These are phyloP conservation scores for Plotosus lineatus DNA, from an alignment of 2,113 vertebrate species.

Conservation along the genomic window DNA sequence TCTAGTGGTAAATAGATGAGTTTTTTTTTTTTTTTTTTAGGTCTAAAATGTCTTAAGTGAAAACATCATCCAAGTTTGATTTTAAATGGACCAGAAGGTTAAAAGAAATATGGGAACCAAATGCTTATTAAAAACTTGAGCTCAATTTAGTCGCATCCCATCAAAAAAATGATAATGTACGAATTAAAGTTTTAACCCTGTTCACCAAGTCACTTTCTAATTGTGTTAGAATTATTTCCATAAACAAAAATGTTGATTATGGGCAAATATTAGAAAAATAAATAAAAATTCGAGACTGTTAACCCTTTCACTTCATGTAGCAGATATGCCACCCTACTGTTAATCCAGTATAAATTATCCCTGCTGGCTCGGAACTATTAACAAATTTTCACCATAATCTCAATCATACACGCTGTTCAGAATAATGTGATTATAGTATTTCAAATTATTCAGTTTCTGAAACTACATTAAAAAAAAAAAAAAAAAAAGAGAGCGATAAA, in stretches of 20 bases:
- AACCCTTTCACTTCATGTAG: no score
- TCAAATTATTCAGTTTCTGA: not conserved
- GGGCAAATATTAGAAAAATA: no score
- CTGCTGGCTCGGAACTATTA: not conserved
- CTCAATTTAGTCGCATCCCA: not conserved
- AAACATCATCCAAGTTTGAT: not conserved
- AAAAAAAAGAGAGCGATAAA: no score
- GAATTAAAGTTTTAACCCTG: no score
- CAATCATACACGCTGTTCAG: not conserved
- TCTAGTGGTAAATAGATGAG: conserved; percentile 58
- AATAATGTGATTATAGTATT: not conserved
- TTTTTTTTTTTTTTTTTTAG: not conserved
- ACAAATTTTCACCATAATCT: no score
- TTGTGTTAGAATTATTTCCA: no score
- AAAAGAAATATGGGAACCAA: not conserved
- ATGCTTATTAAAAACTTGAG: not conserved
- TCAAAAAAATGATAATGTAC: not conserved
- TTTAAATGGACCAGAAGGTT: not conserved
- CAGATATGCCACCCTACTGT: not conserved
- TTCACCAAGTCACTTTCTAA: no score
- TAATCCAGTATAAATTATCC: not conserved
- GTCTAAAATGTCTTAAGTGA: not conserved
- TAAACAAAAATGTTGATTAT: no score
- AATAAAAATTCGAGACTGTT: no score
- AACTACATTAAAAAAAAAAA: not conserved